Evolutionary conservation across 1,140 invertebrate genomes (phyloP), one percentile per base, ranked within the genome.

Genomic region (Paracyclopina nana): DNA sequence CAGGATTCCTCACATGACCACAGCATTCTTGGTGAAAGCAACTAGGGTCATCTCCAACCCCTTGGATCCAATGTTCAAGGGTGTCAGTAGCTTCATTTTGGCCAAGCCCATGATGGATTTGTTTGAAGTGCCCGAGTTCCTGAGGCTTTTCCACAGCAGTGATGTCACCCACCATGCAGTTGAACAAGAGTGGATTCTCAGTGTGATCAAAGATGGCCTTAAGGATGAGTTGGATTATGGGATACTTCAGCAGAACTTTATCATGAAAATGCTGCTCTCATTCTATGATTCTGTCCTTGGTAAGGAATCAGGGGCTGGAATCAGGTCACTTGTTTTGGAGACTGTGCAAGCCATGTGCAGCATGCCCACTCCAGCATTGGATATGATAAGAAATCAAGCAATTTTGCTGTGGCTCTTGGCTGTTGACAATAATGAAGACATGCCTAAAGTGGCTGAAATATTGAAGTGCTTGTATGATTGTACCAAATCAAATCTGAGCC

Each of bases 101-200:
- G 58, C 57, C 6, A 55, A 57, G 20, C 58, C 58, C 1, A 43
- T 51, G 11, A 40, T 59, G 24, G 57, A 59, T 30, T 40, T 59
- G 46, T 55, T 54, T 0, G 55, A 55, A 40, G n/a, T 59, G 9
- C 58, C 58, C 27, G 57, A 59, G n/a, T 59, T 59, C 38, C 29
- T 57, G 1, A 34, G 50, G 1, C 57, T 59, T 27, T 59, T 46
- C 30, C 57, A 59, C 38, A 53, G 55, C 14, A n/a, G n/a, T n/a
- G 26, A 22, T 26, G 55, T 18, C 16, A 48, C 20, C 30, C 6
- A n/a, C 4, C 14, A 18, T 5, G n/a, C 43, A 3, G 2, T 18
- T 22, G 27, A 28, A 11, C 16, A 28, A 22, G 16, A 26, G 4
- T 48, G 45, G 45, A 48, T 48, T 8, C 27, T 48, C 12, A 11